These are phyloP conservation scores for Lepidotrigona ventralis DNA, from an alignment of 1,140 invertebrate species.

Conservation along the genomic window DNA sequence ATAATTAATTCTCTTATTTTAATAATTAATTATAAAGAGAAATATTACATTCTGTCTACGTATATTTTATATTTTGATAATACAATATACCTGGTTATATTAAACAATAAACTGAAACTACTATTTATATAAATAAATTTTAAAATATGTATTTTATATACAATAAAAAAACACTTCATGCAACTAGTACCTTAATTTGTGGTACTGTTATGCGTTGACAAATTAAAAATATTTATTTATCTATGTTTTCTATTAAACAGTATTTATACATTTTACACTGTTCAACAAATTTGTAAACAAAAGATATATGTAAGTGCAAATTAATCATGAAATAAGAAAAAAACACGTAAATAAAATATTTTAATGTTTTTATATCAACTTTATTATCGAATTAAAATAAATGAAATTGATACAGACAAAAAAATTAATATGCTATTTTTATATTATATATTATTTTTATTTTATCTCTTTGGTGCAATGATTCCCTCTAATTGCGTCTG, in stretches of 20 bases:
- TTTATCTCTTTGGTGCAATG: conserved; percentile 93
- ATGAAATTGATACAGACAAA: not conserved
- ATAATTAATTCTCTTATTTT: too few species aligned
- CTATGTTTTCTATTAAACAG: conserved; percentile 72
- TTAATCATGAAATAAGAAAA: conserved; percentile 21
- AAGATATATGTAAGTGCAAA: conserved; percentile 31
- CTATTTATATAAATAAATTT: not conserved
- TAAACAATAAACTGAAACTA: not conserved
- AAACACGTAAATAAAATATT: not conserved
- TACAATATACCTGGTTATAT: not conserved
- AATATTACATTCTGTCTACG: conserved; percentile 1
- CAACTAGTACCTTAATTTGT: conserved; percentile 3
- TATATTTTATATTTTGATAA: conserved; percentile 15
- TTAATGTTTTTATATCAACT: conserved; percentile 8
- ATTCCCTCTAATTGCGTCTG: conserved; percentile 95
- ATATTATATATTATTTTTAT: conserved; percentile 16
- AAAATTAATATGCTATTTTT: not conserved
- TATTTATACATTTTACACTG: conserved; percentile 75
- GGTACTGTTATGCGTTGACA: conserved; percentile 2
- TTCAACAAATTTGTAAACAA: conserved; percentile 69
- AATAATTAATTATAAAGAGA: conserved; percentile 6
- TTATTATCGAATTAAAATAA: conserved; percentile 9
- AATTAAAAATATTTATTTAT: conserved; percentile 65
- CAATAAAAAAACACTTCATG: conserved; percentile 7
- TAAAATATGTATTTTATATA: not conserved